These are phyloP conservation scores for Pachypeltis micranthus DNA, from an alignment of 1,140 invertebrate species.

Conservation along the genomic window DNA sequence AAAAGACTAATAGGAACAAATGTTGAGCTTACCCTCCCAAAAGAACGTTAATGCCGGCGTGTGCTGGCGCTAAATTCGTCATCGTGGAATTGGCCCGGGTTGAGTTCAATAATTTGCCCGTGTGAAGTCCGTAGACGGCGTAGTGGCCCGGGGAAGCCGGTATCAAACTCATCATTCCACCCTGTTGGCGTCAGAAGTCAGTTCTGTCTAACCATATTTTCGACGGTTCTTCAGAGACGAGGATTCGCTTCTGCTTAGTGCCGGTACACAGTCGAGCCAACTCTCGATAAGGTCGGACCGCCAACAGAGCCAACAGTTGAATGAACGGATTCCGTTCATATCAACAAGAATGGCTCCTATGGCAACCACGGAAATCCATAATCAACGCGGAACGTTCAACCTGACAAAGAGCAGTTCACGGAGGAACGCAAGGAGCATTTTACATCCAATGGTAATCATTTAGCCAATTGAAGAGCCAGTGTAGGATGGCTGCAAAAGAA, in stretches of 20 bases:
- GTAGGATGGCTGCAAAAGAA: no score
- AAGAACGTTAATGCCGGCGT: constrained; percentile 18
- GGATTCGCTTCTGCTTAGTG: no score
- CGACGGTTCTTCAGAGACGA: no score
- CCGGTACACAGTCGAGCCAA: no score
- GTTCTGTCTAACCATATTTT: no score
- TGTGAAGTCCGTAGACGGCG: background rate
- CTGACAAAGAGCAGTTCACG: no score
- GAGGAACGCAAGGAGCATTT: no score
- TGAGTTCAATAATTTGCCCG: background rate
- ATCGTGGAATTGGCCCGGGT: constrained; percentile 13
- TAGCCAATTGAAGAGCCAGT: no score
- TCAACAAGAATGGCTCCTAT: background rate
- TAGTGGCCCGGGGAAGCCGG: constrained; percentile 8
- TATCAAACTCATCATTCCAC: constrained; percentile 11
- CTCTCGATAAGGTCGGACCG: no score
- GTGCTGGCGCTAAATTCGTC: constrained; percentile 14
- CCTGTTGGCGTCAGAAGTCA: no score
- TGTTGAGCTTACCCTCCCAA: constrained; percentile 18
- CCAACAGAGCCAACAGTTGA: background rate
- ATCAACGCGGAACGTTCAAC: background rate
- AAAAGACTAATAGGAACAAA: background rate
- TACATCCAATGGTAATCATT: no score
- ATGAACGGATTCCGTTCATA: background rate
- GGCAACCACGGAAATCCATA: background rate